Base-by-base conservation (phyloP, 1,140 invertebrate species). In the Zaprionus camerounensis region DNA sequence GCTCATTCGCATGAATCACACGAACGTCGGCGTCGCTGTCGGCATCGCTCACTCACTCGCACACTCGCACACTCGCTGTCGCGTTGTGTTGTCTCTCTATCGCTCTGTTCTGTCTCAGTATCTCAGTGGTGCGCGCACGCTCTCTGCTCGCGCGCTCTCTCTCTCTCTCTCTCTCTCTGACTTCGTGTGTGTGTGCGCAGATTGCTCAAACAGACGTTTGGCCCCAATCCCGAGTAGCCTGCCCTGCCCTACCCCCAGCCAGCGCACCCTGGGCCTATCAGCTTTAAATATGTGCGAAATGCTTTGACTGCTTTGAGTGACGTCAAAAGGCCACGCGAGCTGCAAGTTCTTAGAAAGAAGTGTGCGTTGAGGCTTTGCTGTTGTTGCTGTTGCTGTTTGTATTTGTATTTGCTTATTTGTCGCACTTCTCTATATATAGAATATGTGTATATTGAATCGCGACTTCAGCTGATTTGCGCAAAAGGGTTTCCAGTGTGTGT, bases 311-410 rank as follows among this genome's bases (percentile, higher is more conserved):
- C 28, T 7, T 7, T 31, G 20, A 36, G 74, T 84, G 82, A 84
- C 78, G 82, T 85, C 74, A 85, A 78, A 74, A 78, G 69, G 70
- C 81, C 63, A 66, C 63, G 55, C 64, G 63, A 67, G 15, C n/a
- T 46, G 65, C 53, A 46, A 38, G 53, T 64, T 64, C 65, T 61
- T 36, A 12, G 41, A 17, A 61, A 56, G 20, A 55, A 31, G 49
- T 31, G 31, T 26, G 46, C 46, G 46, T 38, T 51, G 22, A 75
- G 6, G 28, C 24, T 7, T 6, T 17, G 38, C 20, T 17, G 28
- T 58, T 22, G 24, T 26, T 26, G 24, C 24, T 26, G 24, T 31
- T 31, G 9, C 9, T 34, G 9, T 34, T 34, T 34, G 9, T 34
- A 11, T 44, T 63, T n/a, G 13, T 24, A n/a, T 70, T 55, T 57